Conservation (phyloP, 2,113 vertebrate genomes). For the Conger conger region DNA sequence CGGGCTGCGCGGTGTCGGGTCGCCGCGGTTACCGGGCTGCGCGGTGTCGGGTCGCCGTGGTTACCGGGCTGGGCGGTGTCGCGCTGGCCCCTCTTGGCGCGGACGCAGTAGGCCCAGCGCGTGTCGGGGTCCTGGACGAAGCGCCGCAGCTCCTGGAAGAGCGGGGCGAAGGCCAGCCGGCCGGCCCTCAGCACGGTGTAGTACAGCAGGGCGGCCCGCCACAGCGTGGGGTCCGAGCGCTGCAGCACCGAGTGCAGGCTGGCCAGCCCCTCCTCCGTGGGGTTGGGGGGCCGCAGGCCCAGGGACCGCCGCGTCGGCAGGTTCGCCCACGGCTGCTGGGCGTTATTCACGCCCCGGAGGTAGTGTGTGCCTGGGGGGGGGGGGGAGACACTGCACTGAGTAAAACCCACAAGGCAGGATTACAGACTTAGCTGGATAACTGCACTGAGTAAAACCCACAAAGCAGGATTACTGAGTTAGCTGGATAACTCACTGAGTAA, state of each 20-base stretch:
- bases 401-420: too few species aligned
- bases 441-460: too few species aligned
- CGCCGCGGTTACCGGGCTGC: too few species aligned
- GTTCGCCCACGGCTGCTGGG: constrained; percentile 85
- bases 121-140: constrained; percentile 88
- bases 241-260: constrained; percentile 93
- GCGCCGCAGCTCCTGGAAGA: constrained; percentile 79
- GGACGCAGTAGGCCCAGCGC: constrained; percentile 92
- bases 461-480: too few species aligned
- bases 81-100: constrained; percentile 91
- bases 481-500: too few species aligned
- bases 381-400: too few species aligned
- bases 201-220: constrained; percentile 91
- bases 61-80: constrained; percentile 85
- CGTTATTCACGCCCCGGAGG: constrained; percentile 88
- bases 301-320: constrained; percentile 72
- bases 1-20: too few species aligned
- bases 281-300: constrained; percentile 83
- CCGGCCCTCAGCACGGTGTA: constrained; percentile 89
- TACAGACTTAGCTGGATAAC: too few species aligned
- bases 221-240: constrained; percentile 86
- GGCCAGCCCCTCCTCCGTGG: constrained; percentile 91
- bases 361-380: constrained; percentile 84
- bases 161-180: constrained; percentile 82
- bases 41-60: neutral